Percentiles rank a stretch among this genome's conserved stretches.
Evolutionary conservation across 2,888 invertebrate species (phyloP).

Genomic region (Plemyria rubiginata): DNA sequence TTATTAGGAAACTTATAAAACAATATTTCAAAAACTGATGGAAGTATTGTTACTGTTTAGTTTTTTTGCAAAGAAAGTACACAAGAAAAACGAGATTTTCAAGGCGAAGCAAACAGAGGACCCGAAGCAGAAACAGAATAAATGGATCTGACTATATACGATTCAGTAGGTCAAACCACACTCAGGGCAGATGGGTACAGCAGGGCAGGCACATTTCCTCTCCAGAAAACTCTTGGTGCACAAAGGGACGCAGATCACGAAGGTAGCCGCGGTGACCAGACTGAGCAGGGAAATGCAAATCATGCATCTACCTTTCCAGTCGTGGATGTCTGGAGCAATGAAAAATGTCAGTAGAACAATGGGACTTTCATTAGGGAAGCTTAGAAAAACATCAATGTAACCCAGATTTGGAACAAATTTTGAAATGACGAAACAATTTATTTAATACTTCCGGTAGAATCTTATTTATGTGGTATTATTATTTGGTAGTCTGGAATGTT

Average conservation of each 20-base stretch:
- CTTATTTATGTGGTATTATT: no score
- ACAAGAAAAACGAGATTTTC: background rate
- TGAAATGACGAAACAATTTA: no score
- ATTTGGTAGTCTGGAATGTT: background rate
- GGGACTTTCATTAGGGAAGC: background rate
- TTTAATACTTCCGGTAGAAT: no score
- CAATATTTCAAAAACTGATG: background rate
- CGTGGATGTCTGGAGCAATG: conserved; percentile 43
- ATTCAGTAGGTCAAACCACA: conserved; percentile 44
- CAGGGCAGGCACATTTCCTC: conserved; percentile 51
- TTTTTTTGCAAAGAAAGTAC: background rate
- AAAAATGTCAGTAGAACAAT: background rate
- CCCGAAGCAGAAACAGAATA: background rate
- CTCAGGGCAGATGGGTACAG: conserved; percentile 50
- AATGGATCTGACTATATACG: background rate
- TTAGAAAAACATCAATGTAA: background rate
- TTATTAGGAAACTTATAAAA: background rate
- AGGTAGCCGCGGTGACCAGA: conserved; percentile 49
- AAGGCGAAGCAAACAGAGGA: background rate
- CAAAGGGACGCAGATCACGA: conserved; percentile 55
- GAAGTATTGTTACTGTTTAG: no score
- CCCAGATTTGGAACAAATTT: conserved; percentile 22
- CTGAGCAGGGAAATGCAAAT: conserved; percentile 61
- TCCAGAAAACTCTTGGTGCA: conserved; percentile 48
- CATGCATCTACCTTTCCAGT: conserved; percentile 48